Evolutionary conservation across 1,140 invertebrate genomes (phyloP).

Genomic region (Aphaenogaster floridana): DNA sequence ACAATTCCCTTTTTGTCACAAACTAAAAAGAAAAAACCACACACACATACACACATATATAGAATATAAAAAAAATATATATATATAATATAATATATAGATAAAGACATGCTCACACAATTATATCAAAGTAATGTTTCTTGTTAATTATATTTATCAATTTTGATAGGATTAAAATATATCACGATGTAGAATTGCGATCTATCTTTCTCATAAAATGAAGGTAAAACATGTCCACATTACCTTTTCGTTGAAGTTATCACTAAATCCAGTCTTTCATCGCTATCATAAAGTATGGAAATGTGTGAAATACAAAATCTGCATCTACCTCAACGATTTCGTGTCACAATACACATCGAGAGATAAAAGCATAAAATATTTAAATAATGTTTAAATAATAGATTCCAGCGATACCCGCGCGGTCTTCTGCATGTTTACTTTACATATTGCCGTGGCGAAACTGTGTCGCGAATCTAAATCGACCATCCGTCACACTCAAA

Average conservation of each 20-base stretch:
- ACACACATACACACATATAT: background rate
- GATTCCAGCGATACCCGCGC: background rate
- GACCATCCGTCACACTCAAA: slow-evolving; percentile 6
- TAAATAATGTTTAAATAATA: slow-evolving; percentile 29
- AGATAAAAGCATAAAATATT: slow-evolving; percentile 16
- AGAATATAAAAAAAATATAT: background rate
- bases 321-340: background rate
- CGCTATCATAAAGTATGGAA: background rate
- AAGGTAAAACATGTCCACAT: background rate
- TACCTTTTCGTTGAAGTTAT: background rate
- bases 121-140: background rate
- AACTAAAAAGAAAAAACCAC: background rate
- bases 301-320: slow-evolving; percentile 20
- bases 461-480: slow-evolving; percentile 36
- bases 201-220: background rate
- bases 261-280: background rate
- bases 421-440: slow-evolving; percentile 25
- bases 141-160: background rate
- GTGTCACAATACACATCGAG: background rate
- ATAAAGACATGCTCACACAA: background rate
- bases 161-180: background rate
- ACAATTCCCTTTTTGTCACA: background rate
- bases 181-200: background rate
- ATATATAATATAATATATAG: background rate
- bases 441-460: slow-evolving; percentile 1